phyloP scores from a whole-genome alignment of 2,888 invertebrate species.

The Phragmatobia fuliginosa region DNA sequence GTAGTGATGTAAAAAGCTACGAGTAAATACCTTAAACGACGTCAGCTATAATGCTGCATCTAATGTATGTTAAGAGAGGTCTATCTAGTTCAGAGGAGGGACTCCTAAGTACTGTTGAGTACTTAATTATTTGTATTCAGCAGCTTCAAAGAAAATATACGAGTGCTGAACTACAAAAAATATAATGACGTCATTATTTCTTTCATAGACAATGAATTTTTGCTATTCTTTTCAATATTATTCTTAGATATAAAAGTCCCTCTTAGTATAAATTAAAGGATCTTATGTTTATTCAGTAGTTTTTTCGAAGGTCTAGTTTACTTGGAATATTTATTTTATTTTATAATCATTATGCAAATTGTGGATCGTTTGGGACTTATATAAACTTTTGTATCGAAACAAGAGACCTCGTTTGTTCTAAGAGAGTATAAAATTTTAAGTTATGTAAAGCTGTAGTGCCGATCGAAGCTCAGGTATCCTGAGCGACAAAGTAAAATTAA shows the following conservation, averaged over 20 bases:
- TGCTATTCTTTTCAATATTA: background rate
- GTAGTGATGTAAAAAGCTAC: too few species aligned
- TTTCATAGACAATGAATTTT: background rate
- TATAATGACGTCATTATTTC: background rate
- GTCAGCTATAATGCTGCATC: too few species aligned
- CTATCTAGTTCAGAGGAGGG: too few species aligned
- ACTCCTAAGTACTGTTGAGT: too few species aligned
- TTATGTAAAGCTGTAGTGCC: background rate
- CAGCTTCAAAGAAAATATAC: too few species aligned
- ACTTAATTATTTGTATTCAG: too few species aligned
- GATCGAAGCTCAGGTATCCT: background rate
- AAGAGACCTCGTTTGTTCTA: conserved; percentile 9
- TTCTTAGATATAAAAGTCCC: background rate
- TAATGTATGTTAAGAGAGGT: too few species aligned
- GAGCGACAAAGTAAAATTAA: background rate
- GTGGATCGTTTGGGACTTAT: background rate
- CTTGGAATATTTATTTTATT: conserved; percentile 9
- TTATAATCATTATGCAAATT: conserved; percentile 8
- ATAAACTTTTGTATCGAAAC: conserved; percentile 18
- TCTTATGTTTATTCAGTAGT: background rate
- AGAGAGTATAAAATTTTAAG: conserved; percentile 5
- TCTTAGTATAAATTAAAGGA: background rate
- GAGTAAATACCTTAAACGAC: too few species aligned
- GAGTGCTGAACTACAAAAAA: too few species aligned
- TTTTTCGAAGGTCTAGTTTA: background rate